Base-by-base conservation (phyloP, 2,797 vertebrate species). In the Gobionotothen gibberifrons region DNA sequence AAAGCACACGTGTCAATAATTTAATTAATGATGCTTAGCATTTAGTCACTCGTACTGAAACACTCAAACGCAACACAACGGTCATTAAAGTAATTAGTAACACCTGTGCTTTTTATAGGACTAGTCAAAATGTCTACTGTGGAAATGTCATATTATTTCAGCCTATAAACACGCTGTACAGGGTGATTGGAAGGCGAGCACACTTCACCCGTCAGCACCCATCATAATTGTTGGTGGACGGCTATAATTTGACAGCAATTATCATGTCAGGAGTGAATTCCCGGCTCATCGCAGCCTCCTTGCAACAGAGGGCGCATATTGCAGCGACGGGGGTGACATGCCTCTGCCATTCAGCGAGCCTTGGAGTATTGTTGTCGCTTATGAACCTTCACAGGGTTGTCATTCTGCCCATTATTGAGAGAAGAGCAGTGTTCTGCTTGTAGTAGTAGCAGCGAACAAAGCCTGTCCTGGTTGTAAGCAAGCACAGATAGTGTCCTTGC, bases 231-330 rank as follows among this genome's bases (percentile, higher is more conserved):
- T 87, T 83, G 75, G 78, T 49, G 61, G 67, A 76, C 60, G 75
- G 80, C 84, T 92, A 82, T 92, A 91, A 93, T 94, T 91, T 90
- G 86, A 88, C 87, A 86, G 84, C 84, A 83, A 89, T 91, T 86
- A 90, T 89, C 79, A 65, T 74, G 78, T 74, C 71, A 73, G 87
- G 62, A 78, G 82, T 82, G 78, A 79, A 80, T 79, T 84, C 71
- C 22, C 52, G 2, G 76, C 63, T 88, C 81, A 88, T 85, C 71
- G 71, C 48, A 14, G 78, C 87, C 79, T 82, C 82, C 64, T 47
- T 48, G 63, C 63, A 76, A 54, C 81, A 61, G 57, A 76, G 70
- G 83, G 58, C 9, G 10, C 44, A 5, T 46, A 13, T 58, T 16
- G 17, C 39, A 15, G 59, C 10, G n/a, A 53, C 32, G 32, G 21